Percentiles rank a stretch among this genome's conserved stretches.
Conservation (phyloP, 2,113 vertebrate genomes). For the chimpanzee (Pan troglodytes) region DNA sequence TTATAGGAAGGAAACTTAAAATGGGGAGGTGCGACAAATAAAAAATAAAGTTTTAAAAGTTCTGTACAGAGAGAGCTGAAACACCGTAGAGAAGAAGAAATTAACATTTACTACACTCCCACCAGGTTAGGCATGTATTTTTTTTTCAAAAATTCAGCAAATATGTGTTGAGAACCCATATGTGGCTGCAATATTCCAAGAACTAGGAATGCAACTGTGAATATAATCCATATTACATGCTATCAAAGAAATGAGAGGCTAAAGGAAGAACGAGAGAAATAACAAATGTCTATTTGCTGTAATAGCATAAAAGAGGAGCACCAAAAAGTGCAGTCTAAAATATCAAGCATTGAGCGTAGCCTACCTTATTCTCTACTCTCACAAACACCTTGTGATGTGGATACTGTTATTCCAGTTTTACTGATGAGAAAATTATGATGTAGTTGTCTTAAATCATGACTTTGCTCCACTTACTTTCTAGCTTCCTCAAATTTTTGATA, state of each 20-base stretch:
- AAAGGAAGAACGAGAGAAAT: background rate
- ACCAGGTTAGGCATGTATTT: background rate
- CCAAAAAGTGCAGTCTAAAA: background rate
- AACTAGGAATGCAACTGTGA: background rate
- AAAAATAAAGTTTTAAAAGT: background rate
- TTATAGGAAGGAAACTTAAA: background rate
- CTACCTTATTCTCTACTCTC: background rate
- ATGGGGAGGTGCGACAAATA: background rate
- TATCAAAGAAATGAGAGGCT: background rate
- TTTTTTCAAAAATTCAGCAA: background rate
- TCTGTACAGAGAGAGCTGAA: background rate
- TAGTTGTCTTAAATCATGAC: background rate
- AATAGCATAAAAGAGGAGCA: background rate
- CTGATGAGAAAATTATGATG: background rate
- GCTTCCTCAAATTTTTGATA: background rate
- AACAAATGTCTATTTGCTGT: background rate
- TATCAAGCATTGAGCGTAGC: background rate
- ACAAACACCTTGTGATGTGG: no score
- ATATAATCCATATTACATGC: background rate
- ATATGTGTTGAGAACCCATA: background rate
- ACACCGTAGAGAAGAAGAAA: background rate
- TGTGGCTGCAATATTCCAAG: background rate
- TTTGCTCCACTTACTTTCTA: background rate
- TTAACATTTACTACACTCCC: background rate
- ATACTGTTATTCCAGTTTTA: background rate